phyloP scores from a whole-genome alignment of 2,113 vertebrate species.

The Psephotus haematonotus region DNA sequence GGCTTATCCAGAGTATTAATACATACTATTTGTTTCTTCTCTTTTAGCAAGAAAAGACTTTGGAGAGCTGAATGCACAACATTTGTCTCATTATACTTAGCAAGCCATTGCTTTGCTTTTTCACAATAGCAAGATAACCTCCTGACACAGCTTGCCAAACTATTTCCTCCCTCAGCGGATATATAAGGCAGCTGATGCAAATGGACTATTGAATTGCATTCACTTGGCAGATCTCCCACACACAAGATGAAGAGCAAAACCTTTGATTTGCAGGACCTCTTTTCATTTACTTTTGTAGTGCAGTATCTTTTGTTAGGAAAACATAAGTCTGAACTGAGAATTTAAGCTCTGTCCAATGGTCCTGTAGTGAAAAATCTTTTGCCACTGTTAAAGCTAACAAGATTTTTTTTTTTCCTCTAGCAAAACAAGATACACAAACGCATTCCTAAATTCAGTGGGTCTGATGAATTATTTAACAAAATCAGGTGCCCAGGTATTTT shows the following conservation, averaged over 20 bases:
- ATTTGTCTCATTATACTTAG: constrained; percentile 32
- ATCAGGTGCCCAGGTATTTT: neutral
- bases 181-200: constrained; percentile 39
- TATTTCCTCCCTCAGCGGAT: constrained; percentile 5
- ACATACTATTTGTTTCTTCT: constrained; percentile 5
- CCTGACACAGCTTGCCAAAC: constrained; percentile 39
- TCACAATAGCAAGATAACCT: constrained; percentile 47
- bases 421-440: neutral
- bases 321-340: neutral
- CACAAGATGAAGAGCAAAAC: constrained; percentile 8
- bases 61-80: neutral
- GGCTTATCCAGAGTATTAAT: neutral
- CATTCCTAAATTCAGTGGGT: neutral
- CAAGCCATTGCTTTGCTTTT: constrained; percentile 10
- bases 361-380: neutral
- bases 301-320: constrained; percentile 1
- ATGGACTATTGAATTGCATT: constrained; percentile 33
- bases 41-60: constrained; percentile 21
- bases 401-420: neutral
- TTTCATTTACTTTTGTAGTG: neutral
- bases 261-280: constrained; percentile 21
- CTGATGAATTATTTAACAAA: neutral
- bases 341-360: neutral
- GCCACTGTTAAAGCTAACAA: neutral
- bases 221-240: constrained; percentile 36